Conservation (phyloP, 2,888 invertebrate species). For the Drosophila maculinotata region DNA sequence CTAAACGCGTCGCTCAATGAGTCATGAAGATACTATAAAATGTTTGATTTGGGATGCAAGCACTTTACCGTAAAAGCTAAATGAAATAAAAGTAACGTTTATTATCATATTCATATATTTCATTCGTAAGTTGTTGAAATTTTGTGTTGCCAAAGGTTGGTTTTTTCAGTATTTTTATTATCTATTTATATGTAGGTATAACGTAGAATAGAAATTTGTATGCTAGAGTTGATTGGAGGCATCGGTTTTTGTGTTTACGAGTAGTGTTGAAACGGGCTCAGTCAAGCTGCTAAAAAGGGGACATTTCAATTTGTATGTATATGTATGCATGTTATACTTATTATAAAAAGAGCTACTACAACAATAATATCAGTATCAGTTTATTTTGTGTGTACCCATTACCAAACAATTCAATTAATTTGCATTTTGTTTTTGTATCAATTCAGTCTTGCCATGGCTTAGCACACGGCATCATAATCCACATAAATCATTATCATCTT, state of each 20-base stretch:
- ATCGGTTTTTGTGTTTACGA: constrained; percentile 47
- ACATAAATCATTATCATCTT: constrained; percentile 32
- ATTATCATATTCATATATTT: constrained; percentile 51
- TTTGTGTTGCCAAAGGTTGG: constrained; percentile 52
- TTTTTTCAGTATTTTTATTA: constrained; percentile 32
- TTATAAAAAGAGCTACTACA: constrained; percentile 76
- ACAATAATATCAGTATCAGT: constrained; percentile 78
- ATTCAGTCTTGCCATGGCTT: constrained; percentile 71
- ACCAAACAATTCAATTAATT: constrained; percentile 59
- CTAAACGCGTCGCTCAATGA: too few species aligned
- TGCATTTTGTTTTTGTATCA: constrained; percentile 53
- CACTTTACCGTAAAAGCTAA: too few species aligned
- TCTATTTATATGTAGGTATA: constrained; percentile 57
- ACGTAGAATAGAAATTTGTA: constrained; percentile 75
- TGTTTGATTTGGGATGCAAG: too few species aligned
- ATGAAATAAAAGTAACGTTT: constrained; percentile 1
- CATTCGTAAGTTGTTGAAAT: constrained; percentile 52
- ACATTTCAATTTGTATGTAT: constrained; percentile 25
- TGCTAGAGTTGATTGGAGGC: constrained; percentile 66
- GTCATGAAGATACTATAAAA: too few species aligned
- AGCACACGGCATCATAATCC: constrained; percentile 56
- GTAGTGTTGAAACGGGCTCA: constrained; percentile 46
- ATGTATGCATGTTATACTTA: constrained; percentile 38
- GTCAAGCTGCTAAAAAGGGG: constrained; percentile 66
- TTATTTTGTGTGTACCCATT: constrained; percentile 69